phyloP scores from a whole-genome alignment of 2,797 vertebrate genomes.

The Periparus ater region DNA sequence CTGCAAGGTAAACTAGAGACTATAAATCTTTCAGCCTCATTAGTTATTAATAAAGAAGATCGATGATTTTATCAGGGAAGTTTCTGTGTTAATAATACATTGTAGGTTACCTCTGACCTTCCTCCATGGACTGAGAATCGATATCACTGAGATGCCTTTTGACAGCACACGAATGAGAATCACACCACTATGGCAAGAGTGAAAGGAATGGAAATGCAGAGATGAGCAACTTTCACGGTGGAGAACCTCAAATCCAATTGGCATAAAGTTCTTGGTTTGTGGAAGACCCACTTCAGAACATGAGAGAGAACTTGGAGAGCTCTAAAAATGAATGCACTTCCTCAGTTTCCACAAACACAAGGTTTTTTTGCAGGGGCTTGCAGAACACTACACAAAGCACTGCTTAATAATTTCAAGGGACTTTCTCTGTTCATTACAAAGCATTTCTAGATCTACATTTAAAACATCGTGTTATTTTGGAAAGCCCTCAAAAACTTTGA shows the following conservation, averaged over 20 bases:
- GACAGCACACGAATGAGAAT: not conserved
- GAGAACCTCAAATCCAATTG: not conserved
- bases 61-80: not conserved
- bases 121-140: not conserved
- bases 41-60: not conserved
- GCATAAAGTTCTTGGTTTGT: not conserved
- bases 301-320: not conserved
- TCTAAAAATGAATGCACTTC: not conserved
- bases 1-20: not conserved
- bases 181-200: not conserved
- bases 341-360: not conserved
- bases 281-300: not conserved
- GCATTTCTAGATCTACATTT: not conserved
- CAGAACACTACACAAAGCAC: not conserved
- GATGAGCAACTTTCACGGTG: not conserved
- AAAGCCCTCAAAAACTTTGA: not conserved
- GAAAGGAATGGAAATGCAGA: not conserved
- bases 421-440: not conserved
- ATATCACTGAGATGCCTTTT: not conserved
- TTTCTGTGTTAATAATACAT: not conserved
- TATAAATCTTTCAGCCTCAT: not conserved
- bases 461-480: not conserved
- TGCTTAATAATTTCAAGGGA: not conserved
- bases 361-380: not conserved
- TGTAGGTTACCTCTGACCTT: not conserved